phyloP scores from a whole-genome alignment of 2,113 vertebrate genomes.

The Hassar affinis region DNA sequence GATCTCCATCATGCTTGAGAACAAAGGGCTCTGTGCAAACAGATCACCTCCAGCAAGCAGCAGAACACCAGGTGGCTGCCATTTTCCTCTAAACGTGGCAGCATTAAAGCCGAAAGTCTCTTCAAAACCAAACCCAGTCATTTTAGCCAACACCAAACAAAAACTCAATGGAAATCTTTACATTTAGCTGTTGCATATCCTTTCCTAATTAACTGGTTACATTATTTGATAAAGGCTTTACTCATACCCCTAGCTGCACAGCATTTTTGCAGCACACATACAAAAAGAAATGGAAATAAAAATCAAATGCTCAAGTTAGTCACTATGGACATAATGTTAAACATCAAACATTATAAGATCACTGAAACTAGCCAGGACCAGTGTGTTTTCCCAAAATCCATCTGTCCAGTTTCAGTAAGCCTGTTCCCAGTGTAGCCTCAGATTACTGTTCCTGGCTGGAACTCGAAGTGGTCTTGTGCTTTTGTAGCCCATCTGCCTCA shows the following conservation, averaged over 20 bases:
- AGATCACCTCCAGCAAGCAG: not conserved
- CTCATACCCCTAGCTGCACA: not conserved
- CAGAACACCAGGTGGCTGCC: not conserved
- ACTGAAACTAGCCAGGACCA: not conserved
- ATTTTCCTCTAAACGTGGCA: not conserved
- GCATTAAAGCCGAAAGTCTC: not conserved
- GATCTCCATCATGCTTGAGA: constrained; percentile 1
- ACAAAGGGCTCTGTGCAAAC: not conserved
- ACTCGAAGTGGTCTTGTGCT: not conserved
- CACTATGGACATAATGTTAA: not conserved
- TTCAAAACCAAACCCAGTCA: not conserved
- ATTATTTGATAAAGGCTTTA: not conserved
- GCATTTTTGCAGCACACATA: not conserved
- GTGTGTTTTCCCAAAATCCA: not conserved
- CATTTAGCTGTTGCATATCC: not conserved
- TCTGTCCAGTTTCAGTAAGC: not conserved
- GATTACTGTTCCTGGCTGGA: not conserved
- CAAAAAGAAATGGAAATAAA: not conserved
- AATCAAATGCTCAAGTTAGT: not conserved
- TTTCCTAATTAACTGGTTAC: not conserved
- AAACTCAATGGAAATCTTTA: not conserved
- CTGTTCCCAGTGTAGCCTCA: not conserved
- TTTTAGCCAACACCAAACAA: not conserved
- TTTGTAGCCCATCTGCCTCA: not conserved
- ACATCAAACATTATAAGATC: not conserved